Evolutionary conservation across 2,888 invertebrate species (phyloP).

Genomic region (Xestobium rufovillosum): DNA sequence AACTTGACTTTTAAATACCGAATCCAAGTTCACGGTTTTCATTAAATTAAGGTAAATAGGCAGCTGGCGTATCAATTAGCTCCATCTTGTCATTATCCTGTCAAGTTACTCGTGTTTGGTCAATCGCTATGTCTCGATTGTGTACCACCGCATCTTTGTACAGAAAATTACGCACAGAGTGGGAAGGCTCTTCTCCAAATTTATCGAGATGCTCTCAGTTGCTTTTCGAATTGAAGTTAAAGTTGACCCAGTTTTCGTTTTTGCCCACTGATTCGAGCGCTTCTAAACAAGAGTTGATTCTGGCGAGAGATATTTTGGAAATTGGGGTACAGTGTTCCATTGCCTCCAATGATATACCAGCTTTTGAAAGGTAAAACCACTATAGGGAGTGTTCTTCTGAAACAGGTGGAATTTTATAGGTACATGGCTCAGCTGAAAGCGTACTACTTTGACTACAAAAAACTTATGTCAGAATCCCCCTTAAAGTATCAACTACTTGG

Average conservation of each 20-base stretch:
- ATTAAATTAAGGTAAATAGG: too few relatives aligned
- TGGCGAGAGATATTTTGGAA: conserved; percentile 89
- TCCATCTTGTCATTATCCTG: too few relatives aligned
- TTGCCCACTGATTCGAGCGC: conserved; percentile 72
- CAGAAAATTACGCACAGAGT: conserved; percentile 79
- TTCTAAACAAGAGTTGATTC: conserved; percentile 70
- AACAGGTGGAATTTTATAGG: too few relatives aligned
- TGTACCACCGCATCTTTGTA: conserved; percentile 71
- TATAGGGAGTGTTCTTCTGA: too few relatives aligned
- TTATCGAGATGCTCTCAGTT: conserved; percentile 80
- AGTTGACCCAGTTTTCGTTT: conserved; percentile 74
- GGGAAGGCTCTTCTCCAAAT: conserved; percentile 72
- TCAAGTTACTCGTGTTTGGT: too few relatives aligned
- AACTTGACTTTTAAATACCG: too few relatives aligned
- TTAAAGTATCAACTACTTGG: conserved; percentile 94
- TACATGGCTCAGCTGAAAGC: conserved; percentile 97
- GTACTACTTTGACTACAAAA: conserved; percentile 87
- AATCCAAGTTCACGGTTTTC: too few relatives aligned
- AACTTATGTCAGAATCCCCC: conserved; percentile 80
- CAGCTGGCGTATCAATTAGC: too few relatives aligned
- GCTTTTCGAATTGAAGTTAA: conserved; percentile 77
- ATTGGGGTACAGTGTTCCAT: conserved; percentile 96
- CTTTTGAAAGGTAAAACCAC: conserved; percentile 96
- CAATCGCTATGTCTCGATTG: conserved; percentile 58
- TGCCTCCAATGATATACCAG: conserved; percentile 82